These are phyloP conservation scores for Pangasius macronema DNA, from an alignment of 2,797 vertebrate species.

Conservation along the genomic window DNA sequence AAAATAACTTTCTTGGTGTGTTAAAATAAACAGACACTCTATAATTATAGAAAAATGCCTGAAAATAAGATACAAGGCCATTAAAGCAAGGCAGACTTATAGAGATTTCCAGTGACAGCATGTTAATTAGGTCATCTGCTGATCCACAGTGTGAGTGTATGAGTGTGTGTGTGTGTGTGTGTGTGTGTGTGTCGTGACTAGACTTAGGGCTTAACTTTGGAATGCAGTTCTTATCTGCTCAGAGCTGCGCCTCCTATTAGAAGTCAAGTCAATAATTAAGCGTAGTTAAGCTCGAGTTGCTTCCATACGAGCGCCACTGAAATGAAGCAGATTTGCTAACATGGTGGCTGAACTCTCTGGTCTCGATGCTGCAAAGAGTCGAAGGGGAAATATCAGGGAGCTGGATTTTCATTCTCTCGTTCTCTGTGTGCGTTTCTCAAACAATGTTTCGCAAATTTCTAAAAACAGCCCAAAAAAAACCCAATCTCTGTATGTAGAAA, in stretches of 20 bases:
- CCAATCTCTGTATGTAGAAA: background rate
- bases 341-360: slow-evolving; percentile 70
- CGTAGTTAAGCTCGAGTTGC: slow-evolving; percentile 44
- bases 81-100: background rate
- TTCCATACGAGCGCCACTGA: slow-evolving; percentile 68
- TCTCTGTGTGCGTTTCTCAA: background rate
- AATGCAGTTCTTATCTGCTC: slow-evolving; percentile 73
- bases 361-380: slow-evolving; percentile 62
- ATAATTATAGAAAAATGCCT: background rate
- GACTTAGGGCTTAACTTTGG: slow-evolving; percentile 68
- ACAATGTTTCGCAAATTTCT: background rate
- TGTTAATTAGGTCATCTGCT: slow-evolving; percentile 66
- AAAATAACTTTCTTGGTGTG: no score
- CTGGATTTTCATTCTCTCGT: background rate
- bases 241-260: slow-evolving; percentile 71
- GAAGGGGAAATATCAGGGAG: slow-evolving; percentile 34
- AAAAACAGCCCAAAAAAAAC: background rate
- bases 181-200: slow-evolving; percentile 41
- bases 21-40: background rate
- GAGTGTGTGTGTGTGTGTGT: slow-evolving; percentile 24
- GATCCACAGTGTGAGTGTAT: slow-evolving; percentile 53
- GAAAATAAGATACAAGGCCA: background rate
- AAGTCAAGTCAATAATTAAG: slow-evolving; percentile 69
- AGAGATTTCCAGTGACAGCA: slow-evolving; percentile 41
- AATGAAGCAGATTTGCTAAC: slow-evolving; percentile 72